phyloP scores from a whole-genome alignment of 2,888 invertebrate genomes.

The Colletes collaris region DNA sequence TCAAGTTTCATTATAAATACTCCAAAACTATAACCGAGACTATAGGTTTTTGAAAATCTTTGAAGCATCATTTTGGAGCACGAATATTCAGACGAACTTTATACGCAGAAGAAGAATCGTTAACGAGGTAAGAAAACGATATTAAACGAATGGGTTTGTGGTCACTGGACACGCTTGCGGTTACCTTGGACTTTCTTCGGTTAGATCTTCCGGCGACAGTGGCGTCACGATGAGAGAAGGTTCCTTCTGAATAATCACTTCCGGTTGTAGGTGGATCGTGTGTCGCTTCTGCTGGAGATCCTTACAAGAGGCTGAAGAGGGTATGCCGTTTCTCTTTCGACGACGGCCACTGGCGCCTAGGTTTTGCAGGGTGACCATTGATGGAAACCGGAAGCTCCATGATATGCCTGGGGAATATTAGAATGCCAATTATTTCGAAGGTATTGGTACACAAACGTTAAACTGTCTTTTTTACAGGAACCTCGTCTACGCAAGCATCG shows the following conservation, averaged over 20 bases:
- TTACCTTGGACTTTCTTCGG: slow-evolving; percentile 51
- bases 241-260: slow-evolving; percentile 72
- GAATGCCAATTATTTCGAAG: not conserved
- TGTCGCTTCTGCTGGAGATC: slow-evolving; percentile 74
- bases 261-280: slow-evolving; percentile 76
- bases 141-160: not conserved
- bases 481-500: too few relatives aligned
- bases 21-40: too few relatives aligned
- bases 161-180: not conserved
- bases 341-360: slow-evolving; percentile 75
- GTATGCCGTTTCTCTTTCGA: slow-evolving; percentile 69
- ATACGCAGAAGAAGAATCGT: not conserved
- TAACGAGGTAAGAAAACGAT: not conserved
- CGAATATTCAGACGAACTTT: too few relatives aligned
- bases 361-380: slow-evolving; percentile 76
- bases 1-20: too few relatives aligned
- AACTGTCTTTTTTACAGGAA: too few relatives aligned
- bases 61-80: too few relatives aligned
- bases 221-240: slow-evolving; percentile 73
- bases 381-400: slow-evolving; percentile 80
- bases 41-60: too few relatives aligned
- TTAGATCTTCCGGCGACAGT: slow-evolving; percentile 68
- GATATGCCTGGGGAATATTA: slow-evolving; percentile 73
- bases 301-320: slow-evolving; percentile 69
- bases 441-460: too few relatives aligned